phyloP scores from a whole-genome alignment of 64 coral and sea anemone genomes.

The Stylophora pistillata region DNA sequence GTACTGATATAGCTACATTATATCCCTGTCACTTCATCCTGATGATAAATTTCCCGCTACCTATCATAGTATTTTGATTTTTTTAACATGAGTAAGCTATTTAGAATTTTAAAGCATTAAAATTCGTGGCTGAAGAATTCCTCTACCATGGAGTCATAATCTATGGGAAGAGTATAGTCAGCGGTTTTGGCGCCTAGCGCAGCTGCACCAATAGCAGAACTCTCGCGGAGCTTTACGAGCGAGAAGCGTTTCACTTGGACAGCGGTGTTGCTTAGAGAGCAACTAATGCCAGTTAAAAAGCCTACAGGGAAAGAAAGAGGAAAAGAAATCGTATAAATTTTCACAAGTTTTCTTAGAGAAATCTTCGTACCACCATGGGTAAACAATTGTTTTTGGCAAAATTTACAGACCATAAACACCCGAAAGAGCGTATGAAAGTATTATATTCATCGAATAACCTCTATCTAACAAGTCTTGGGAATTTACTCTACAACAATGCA shows the following conservation, averaged over 20 bases:
- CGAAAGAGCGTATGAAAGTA: neutral
- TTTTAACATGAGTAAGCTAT: no score
- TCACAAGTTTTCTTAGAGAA: no score
- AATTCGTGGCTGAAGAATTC: conserved; percentile 71
- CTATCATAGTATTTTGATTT: neutral
- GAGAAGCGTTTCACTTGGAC: conserved; percentile 61
- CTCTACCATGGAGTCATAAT: conserved; percentile 70
- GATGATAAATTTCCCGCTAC: no score
- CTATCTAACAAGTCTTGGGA: no score
- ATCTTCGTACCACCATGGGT: no score
- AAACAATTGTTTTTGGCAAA: no score
- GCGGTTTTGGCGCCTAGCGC: conserved; percentile 84
- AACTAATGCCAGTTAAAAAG: conserved; percentile 67
- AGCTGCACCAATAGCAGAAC: conserved; percentile 84
- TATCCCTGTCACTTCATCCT: no score
- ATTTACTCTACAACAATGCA: no score
- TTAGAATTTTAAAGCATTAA: neutral
- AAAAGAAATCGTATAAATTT: neutral
- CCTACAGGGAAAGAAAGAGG: conserved; percentile 45
- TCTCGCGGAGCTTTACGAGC: conserved; percentile 57
- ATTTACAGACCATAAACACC: neutral
- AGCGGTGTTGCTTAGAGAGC: conserved; percentile 7
- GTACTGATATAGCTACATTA: no score
- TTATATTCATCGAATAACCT: no score
- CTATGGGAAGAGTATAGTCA: conserved; percentile 51